A percentile compares a stretch with the other conserved stretches of the same genome.
Evolutionary conservation across 1,140 invertebrate genomes (phyloP).

Genomic region (Zaprionus camerounensis): DNA sequence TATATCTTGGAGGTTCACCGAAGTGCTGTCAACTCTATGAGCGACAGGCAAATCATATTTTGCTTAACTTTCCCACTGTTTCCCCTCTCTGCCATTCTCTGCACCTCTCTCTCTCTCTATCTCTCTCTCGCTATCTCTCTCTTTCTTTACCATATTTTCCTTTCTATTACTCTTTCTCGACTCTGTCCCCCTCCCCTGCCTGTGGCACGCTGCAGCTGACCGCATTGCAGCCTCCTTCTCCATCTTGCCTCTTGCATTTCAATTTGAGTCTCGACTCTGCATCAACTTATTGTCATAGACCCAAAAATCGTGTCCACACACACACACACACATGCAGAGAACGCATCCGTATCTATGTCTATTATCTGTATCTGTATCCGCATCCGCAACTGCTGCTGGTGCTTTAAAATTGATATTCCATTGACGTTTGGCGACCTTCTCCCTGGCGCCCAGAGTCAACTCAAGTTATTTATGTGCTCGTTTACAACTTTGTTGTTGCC

Average conservation of each 20-base stretch:
- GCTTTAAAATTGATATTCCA: conserved; percentile 80
- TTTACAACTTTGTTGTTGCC: conserved; percentile 70
- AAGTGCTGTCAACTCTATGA: conserved; percentile 11
- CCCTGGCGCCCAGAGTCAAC: conserved; percentile 30
- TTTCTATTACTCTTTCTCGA: background rate
- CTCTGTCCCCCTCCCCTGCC: background rate
- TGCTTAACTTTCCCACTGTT: background rate
- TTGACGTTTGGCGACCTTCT: conserved; percentile 72
- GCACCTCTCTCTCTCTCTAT: background rate
- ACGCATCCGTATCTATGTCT: conserved; percentile 48
- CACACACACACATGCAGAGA: conserved; percentile 9
- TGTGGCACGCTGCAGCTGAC: background rate
- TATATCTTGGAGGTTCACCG: too few relatives aligned
- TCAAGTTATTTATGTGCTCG: conserved; percentile 79
- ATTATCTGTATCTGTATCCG: conserved; percentile 60
- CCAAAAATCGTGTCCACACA: conserved; percentile 40
- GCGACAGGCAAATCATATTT: conserved; percentile 29
- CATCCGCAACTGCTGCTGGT: conserved; percentile 20
- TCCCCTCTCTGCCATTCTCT: background rate
- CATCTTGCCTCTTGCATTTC: conserved; percentile 52
- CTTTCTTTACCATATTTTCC: too few relatives aligned
- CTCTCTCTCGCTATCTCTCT: too few relatives aligned
- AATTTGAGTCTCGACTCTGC: conserved; percentile 62
- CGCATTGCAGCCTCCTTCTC: background rate
- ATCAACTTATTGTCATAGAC: conserved; percentile 69